Conservation (phyloP, 2,797 vertebrate species). For the Sternotherus odoratus region DNA sequence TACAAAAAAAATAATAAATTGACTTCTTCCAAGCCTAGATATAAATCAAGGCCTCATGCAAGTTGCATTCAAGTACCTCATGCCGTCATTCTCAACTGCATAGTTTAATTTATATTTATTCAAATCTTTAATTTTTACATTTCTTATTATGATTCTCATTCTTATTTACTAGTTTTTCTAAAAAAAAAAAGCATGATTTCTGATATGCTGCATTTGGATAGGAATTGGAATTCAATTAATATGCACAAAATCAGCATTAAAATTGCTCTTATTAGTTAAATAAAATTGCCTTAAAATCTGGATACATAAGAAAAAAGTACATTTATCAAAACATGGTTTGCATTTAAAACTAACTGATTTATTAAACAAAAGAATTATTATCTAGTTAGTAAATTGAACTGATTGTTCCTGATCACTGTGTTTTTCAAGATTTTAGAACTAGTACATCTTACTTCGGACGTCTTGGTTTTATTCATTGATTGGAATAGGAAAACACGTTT, state of each 20-base stretch:
- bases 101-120: not conserved
- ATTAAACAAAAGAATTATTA: not conserved
- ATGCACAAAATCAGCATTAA: not conserved
- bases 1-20: not conserved
- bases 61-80: conserved; percentile 47
- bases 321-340: not conserved
- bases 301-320: not conserved
- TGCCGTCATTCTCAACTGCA: conserved; percentile 7
- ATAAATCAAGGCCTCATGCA: conserved; percentile 16
- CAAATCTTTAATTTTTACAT: not conserved
- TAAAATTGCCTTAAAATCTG: not conserved
- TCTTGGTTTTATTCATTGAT: not conserved
- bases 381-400: not conserved
- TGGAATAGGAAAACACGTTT: not conserved
- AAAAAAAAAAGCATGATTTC: not conserved
- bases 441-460: not conserved
- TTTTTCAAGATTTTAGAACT: not conserved
- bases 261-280: not conserved
- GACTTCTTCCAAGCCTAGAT: not conserved
- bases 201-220: not conserved
- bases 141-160: not conserved
- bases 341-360: not conserved
- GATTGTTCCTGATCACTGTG: not conserved
- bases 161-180: not conserved
- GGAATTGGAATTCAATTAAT: not conserved